Conservation (phyloP, 2,888 invertebrate genomes). For the Trichopoda pennipes region DNA sequence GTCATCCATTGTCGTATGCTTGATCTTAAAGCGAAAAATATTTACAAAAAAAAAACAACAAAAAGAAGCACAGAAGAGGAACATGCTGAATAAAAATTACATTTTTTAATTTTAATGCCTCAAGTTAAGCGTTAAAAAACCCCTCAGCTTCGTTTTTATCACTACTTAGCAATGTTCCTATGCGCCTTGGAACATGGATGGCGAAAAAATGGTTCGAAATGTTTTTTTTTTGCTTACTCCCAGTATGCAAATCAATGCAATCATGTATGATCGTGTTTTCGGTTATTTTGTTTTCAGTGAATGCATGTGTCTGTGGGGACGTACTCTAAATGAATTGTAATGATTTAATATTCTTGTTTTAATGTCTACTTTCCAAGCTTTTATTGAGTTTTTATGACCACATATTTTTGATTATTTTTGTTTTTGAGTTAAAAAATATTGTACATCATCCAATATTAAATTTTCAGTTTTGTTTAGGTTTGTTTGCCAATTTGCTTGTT, state of each 20-base stretch:
- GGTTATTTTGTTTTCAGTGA: constrained; percentile 3
- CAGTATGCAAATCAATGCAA: constrained; percentile 55
- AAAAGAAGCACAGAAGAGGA: not conserved
- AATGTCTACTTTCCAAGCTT: constrained; percentile 39
- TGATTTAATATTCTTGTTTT: constrained; percentile 60
- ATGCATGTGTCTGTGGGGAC: not conserved
- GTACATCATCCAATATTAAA: constrained; percentile 31
- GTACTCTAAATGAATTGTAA: constrained; percentile 52
- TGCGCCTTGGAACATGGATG: not conserved
- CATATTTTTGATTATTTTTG: constrained; percentile 5
- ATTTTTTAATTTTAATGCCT: constrained; percentile 49
- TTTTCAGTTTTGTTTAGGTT: constrained; percentile 12
- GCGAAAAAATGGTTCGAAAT: constrained; percentile 13
- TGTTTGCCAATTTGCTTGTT: constrained; percentile 36
- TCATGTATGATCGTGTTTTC: constrained; percentile 44
- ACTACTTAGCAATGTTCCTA: constrained; percentile 12
- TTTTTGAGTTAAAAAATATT: constrained; percentile 12
- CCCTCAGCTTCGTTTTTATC: constrained; percentile 41
- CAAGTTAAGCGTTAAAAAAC: constrained; percentile 25
- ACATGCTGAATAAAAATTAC: constrained; percentile 31
- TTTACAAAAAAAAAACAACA: too few species aligned
- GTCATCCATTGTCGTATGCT: constrained; percentile 36
- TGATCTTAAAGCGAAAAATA: constrained; percentile 35
- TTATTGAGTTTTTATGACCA: constrained; percentile 33
- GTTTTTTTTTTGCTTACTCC: constrained; percentile 1